Base-by-base conservation (phyloP, 1,140 invertebrate species). In the Oncopeltus fasciatus region DNA sequence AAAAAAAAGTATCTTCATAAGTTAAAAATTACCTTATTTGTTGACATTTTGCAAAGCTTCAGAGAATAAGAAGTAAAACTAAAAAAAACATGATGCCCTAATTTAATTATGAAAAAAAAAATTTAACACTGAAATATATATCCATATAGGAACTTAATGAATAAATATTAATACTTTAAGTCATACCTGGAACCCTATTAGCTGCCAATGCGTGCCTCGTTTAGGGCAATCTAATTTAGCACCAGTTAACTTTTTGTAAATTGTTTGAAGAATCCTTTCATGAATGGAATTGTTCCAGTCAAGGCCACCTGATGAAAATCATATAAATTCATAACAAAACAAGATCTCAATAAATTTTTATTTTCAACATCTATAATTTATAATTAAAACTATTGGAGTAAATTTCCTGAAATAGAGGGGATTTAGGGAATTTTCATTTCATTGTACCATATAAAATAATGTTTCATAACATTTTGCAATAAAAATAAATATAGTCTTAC, bases 181-280 rank as follows among this genome's bases (percentile, higher is more conserved):
- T 38, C 5, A 24, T 65, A 73, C 80, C 75, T 81, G 80, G 69
- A 81, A 81, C 18, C 80, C 80, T 63, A 81, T 76, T 53, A 75
- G 70, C 66, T 81, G 78, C 80, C 80, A 81, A 66, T 81, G 80
- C 61, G 68, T 69, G 8, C 80, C 80, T 70, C 72, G 76, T 21
- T 76, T 68, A 24, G 73, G 72, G 69, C 76, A 78, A 65, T 77
- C 74, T 28, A 64, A 27, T 38, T 70, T 69, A 11, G 74, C 72
- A 3, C 74, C 74, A 47, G 77, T 80, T 43, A 81, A 67, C 64
- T 72, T 70, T 53, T 74, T 74, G 66, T 80, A 81, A 21, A 81
- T 71, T 26, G 78, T 80, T 64, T 76, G 74, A 31, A 81, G 65
- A 61, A 77, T 74, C 64, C 73, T 71, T 16, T 70, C 63, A 65